Percentiles rank a stretch among this genome's conserved stretches.
Evolutionary conservation across 2,113 vertebrate genomes (phyloP).

Genomic region (Epinephelus moara): DNA sequence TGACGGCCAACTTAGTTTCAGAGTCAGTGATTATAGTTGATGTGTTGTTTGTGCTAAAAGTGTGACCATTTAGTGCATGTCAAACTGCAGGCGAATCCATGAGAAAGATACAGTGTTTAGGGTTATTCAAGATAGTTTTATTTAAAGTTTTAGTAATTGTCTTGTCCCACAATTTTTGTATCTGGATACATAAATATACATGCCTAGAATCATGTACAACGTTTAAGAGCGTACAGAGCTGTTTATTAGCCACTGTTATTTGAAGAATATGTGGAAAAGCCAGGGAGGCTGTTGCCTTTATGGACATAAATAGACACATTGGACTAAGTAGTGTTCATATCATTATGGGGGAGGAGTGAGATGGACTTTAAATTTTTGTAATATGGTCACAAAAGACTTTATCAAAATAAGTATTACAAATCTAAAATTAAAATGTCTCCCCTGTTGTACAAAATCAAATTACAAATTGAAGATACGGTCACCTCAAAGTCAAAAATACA

Average conservation of each 20-base stretch:
- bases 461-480: not conserved
- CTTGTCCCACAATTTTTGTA: not conserved
- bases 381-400: not conserved
- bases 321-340: not conserved
- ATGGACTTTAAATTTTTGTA: not conserved
- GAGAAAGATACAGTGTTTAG: not conserved
- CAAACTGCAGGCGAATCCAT: not conserved
- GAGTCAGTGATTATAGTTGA: constrained; percentile 16
- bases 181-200: not conserved
- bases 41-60: constrained; percentile 2
- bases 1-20: not conserved
- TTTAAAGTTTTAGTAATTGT: not conserved
- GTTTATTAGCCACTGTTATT: not conserved
- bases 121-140: not conserved
- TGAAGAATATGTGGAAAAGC: not conserved
- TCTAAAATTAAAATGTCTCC: not conserved
- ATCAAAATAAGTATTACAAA: not conserved
- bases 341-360: not conserved
- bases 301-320: not conserved
- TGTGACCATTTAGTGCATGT: not conserved
- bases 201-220: not conserved
- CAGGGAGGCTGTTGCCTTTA: not conserved
- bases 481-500: no score
- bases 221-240: not conserved
- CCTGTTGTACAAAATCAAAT: not conserved